These are phyloP conservation scores for Lasius platythorax DNA, from an alignment of 2,888 invertebrate genomes.

Conservation along the genomic window DNA sequence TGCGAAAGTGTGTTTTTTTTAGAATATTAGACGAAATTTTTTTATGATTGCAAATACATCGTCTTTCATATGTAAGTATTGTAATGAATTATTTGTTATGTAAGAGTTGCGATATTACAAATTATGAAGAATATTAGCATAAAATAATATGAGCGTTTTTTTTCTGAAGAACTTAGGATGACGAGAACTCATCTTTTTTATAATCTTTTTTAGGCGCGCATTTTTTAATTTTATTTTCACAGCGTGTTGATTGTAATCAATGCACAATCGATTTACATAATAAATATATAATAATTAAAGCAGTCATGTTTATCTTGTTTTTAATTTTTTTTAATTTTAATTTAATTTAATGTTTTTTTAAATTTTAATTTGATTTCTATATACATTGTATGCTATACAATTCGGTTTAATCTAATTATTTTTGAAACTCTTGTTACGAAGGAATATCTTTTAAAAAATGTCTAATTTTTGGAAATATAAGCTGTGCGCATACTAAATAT, in stretches of 20 bases:
- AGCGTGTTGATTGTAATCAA: slow-evolving; percentile 36
- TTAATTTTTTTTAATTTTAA: background rate
- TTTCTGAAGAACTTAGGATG: background rate
- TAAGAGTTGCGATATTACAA: background rate
- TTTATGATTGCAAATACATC: slow-evolving; percentile 12
- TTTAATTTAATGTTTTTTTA: background rate
- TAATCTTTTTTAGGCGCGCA: background rate
- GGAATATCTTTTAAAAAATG: slow-evolving; percentile 11
- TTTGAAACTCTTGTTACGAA: background rate
- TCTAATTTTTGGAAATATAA: slow-evolving; percentile 15
- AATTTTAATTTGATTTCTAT: slow-evolving; percentile 19
- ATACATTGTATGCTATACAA: slow-evolving; percentile 20
- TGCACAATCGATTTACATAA: slow-evolving; percentile 28
- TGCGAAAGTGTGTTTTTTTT: background rate
- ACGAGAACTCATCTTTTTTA: background rate
- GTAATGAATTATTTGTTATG: slow-evolving; percentile 9
- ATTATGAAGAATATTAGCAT: background rate
- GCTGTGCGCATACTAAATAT: background rate
- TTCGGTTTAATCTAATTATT: background rate
- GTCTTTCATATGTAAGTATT: slow-evolving; percentile 15
- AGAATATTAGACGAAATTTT: background rate
- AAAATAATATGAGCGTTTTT: background rate
- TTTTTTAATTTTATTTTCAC: background rate
- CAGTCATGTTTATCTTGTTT: slow-evolving; percentile 33
- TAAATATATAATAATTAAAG: slow-evolving; percentile 58